A percentile compares a stretch with the other conserved stretches of the same genome.
phyloP scores from a whole-genome alignment of 2,888 invertebrate species.

The Formica aserva region DNA sequence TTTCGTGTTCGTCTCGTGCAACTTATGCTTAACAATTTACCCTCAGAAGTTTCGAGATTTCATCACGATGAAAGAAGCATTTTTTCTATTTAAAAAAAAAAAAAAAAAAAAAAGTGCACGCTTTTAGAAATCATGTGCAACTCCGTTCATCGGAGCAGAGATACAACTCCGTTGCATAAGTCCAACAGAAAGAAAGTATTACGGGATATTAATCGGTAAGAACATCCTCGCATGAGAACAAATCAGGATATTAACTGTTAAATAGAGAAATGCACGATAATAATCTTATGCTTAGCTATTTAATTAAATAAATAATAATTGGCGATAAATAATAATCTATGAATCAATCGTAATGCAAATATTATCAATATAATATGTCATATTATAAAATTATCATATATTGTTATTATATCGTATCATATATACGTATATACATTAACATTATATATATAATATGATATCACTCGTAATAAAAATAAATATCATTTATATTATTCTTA shows the following conservation, averaged over 20 bases:
- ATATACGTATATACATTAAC: neutral
- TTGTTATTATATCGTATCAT: neutral
- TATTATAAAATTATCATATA: neutral
- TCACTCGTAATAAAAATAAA: neutral
- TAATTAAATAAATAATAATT: neutral
- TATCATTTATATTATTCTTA: neutral
- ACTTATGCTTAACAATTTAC: neutral
- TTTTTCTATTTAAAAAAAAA: conserved; percentile 21
- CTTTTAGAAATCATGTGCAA: conserved; percentile 63
- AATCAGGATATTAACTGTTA: conserved; percentile 6
- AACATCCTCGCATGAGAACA: conserved; percentile 42
- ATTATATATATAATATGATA: neutral
- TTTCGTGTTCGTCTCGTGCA: neutral
- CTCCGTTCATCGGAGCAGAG: conserved; percentile 22
- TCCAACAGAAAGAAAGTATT: conserved; percentile 59
- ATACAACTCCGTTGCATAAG: conserved; percentile 59
- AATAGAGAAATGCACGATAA: neutral
- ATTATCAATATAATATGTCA: neutral
- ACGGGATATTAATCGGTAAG: conserved; percentile 50
- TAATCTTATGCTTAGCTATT: neutral
- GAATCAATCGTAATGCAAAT: neutral
- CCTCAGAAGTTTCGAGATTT: conserved; percentile 9
- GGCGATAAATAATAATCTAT: neutral
- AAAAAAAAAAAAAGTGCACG: conserved; percentile 11
- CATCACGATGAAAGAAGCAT: neutral